phyloP scores from a whole-genome alignment of 2,888 invertebrate species.

The Molanna angustata region DNA sequence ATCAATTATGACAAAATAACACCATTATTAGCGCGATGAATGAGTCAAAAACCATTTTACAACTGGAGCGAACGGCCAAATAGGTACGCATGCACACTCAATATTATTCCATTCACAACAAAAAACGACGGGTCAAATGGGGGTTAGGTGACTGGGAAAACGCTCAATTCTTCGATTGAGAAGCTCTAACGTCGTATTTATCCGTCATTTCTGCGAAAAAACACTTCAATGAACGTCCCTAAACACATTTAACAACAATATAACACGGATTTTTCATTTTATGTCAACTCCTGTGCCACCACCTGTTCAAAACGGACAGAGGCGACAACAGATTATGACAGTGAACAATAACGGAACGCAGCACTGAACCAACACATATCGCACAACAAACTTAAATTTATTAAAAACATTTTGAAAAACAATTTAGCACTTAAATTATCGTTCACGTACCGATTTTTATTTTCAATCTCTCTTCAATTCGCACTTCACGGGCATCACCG shows the following conservation, averaged over 20 bases:
- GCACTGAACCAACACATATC: constrained; percentile 20
- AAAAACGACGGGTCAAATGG: constrained; percentile 17
- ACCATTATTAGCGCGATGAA: no score
- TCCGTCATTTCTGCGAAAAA: no score
- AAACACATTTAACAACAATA: no score
- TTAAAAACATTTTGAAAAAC: constrained; percentile 24
- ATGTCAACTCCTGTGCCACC: constrained; percentile 39
- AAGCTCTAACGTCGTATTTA: no score
- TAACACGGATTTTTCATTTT: constrained; percentile 20
- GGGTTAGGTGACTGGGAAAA: constrained; percentile 13
- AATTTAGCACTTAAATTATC: constrained; percentile 32
- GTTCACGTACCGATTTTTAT: constrained; percentile 86
- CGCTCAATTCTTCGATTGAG: no score
- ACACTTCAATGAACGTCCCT: no score
- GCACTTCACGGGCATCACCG: constrained; percentile 83
- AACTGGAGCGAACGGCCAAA: no score
- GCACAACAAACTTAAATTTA: constrained; percentile 16
- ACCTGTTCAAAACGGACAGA: constrained; percentile 54
- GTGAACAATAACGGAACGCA: constrained; percentile 7
- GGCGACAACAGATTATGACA: constrained; percentile 33
- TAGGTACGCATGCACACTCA: constrained; percentile 18
- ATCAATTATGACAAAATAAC: no score
- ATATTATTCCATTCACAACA: constrained; percentile 23
- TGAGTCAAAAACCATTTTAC: no score
- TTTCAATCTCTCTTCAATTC: constrained; percentile 90